Base-by-base conservation (phyloP, 2,888 invertebrate genomes). In the Cheilosia variabilis region DNA sequence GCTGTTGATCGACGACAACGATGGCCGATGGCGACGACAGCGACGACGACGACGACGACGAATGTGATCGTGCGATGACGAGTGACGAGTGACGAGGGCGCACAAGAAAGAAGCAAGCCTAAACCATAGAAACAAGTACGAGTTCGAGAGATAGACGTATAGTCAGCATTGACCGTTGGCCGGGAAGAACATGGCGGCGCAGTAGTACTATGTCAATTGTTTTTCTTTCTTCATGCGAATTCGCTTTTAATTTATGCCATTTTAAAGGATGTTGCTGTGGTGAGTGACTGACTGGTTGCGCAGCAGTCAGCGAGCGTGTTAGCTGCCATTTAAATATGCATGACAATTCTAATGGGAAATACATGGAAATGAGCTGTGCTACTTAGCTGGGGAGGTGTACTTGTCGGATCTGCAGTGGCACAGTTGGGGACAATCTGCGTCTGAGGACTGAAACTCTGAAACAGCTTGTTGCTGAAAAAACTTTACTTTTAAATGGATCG, bases 241-340 rank as follows among this genome's bases (percentile, higher is more conserved):
- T 52, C 58, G 31, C 57, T 83, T 68, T 84, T 84, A 84, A 84
- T 84, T 84, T 84, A 84, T 84, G 75, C 84, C 75, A 71, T 79
- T 76, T 79, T 79, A 79, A 84, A 84, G 84, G 84, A 84, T 84
- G 84, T 84, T 75, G 9, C 79, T 79, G 57, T 69, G 75, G 63
- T 69, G 75, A 84, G 84, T 84, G 84, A 79, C 65, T 63, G 75
- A 84, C 79, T 79, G 84, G 69, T 79, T 79, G 79, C 65, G 79
- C 65, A 55, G 79, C 66, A 60, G 84, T 58, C 73, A 63, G 53
- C n/a, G 65, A 84, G 79, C 79, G 84, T 84, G 84, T 84, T 84
- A 79, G 69, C 79, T 84, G 84, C 84, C 84, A 84, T 84, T 84
- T 84, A 84, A 84, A 84, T 84, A 84, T 84, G 84, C 84, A 84